phyloP scores from a whole-genome alignment of 2,888 invertebrate genomes.

The Polymixis flavicincta region DNA sequence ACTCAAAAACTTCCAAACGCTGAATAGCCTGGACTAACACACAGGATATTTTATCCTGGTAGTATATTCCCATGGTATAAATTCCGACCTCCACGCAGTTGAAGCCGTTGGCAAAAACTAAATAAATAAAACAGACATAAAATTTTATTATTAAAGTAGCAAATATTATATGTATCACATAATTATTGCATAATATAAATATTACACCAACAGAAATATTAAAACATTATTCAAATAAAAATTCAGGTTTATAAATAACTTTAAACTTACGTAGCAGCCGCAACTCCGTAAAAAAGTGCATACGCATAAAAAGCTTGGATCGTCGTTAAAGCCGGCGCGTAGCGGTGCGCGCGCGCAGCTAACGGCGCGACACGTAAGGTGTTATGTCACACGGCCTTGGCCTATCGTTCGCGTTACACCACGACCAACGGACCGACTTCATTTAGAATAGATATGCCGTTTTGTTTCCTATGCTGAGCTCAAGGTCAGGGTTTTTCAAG shows the following conservation, averaged over 20 bases:
- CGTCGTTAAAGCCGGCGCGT: constrained; percentile 61
- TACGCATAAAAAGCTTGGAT: constrained; percentile 62
- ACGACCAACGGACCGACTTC: constrained; percentile 74
- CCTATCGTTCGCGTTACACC: constrained; percentile 82
- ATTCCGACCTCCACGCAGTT: too few species aligned
- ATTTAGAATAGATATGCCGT: constrained; percentile 70
- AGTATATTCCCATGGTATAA: too few species aligned
- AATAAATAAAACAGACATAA: constrained; percentile 1
- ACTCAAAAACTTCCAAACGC: too few species aligned
- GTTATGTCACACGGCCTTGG: constrained; percentile 86
- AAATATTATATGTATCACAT: background rate
- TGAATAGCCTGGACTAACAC: too few species aligned
- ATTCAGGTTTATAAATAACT: constrained; percentile 41
- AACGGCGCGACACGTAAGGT: constrained; percentile 73
- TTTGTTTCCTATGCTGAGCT: constrained; percentile 65
- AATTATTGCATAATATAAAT: constrained; percentile 1
- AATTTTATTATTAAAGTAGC: background rate
- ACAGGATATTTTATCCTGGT: too few species aligned
- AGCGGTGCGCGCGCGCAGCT: constrained; percentile 65
- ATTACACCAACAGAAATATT: background rate
- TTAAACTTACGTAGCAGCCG: constrained; percentile 1
- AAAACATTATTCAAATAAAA: constrained; percentile 11
- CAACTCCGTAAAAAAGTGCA: constrained; percentile 48
- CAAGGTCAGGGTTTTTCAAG: constrained; percentile 64
- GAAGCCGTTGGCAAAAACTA: background rate